Conservation (phyloP, 2,797 vertebrate genomes). For the Xiphorhynchus erythropygius region DNA sequence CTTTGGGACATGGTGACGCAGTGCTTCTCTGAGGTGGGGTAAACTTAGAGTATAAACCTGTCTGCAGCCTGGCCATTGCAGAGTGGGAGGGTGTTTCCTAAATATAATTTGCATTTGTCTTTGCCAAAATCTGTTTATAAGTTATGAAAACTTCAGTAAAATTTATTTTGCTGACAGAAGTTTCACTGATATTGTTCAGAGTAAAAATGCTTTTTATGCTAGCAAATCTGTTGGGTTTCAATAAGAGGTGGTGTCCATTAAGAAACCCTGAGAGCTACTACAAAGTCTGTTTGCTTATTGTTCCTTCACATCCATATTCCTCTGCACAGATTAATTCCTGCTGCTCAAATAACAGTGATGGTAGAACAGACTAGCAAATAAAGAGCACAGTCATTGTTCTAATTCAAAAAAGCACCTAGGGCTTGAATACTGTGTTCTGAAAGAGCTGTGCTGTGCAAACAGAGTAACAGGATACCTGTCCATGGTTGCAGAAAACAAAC, state of each 20-base stretch:
- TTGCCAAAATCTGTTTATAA: not conserved
- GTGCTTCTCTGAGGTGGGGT: not conserved
- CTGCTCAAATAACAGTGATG: slow-evolving; percentile 17
- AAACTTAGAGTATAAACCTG: not conserved
- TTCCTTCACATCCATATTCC: not conserved
- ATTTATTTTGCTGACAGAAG: not conserved
- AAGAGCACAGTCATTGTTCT: not conserved
- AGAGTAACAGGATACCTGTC: not conserved
- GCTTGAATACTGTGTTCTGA: not conserved
- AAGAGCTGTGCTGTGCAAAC: not conserved
- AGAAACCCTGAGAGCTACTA: not conserved
- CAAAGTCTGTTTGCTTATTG: not conserved
- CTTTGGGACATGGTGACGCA: not conserved
- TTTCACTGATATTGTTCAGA: not conserved
- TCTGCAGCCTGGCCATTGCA: not conserved
- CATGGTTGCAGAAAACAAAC: not conserved
- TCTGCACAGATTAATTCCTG: not conserved
- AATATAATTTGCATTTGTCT: not conserved
- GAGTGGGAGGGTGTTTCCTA: not conserved
- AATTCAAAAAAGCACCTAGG: not conserved
- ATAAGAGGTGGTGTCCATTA: not conserved
- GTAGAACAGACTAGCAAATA: not conserved
- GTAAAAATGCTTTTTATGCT: not conserved
- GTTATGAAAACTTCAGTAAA: not conserved
- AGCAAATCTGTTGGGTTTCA: not conserved